Percentiles rank a stretch among this genome's conserved stretches.
Evolutionary conservation across 2,797 vertebrate species (phyloP).

Genomic region (Huso huso): DNA sequence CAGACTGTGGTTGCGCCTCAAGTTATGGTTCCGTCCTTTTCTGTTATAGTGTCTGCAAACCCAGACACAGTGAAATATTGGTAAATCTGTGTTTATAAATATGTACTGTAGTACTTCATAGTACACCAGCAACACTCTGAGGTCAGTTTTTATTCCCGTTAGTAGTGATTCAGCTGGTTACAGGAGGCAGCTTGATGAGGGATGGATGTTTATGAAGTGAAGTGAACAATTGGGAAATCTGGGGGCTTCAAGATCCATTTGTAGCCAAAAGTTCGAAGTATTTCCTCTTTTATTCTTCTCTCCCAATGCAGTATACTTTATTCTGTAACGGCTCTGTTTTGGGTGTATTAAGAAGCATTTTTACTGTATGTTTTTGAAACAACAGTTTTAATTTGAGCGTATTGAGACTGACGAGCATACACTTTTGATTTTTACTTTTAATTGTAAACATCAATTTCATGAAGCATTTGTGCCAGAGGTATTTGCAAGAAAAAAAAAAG

Average conservation of each 20-base stretch:
- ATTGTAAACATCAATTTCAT: not conserved
- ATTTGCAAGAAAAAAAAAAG: constrained; percentile 40
- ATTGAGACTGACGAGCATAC: not conserved
- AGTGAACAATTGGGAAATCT: not conserved
- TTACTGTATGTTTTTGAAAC: constrained; percentile 15
- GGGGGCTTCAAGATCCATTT: not conserved
- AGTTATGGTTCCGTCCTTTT: too few species aligned
- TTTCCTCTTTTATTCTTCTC: constrained; percentile 7
- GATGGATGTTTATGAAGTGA: too few species aligned
- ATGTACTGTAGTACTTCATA: too few species aligned
- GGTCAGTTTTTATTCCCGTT: too few species aligned
- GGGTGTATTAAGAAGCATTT: constrained; percentile 16
- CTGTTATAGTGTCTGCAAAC: too few species aligned
- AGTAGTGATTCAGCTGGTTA: too few species aligned
- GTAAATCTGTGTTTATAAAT: too few species aligned
- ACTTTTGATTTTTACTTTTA: constrained; percentile 9
- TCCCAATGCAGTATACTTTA: constrained; percentile 8
- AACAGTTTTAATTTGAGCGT: constrained; percentile 5
- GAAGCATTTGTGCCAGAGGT: constrained; percentile 14
- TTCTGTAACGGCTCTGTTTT: constrained; percentile 14
- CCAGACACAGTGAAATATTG: too few species aligned
- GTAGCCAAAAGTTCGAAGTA: constrained; percentile 10
- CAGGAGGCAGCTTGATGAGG: too few species aligned
- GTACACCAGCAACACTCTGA: too few species aligned
- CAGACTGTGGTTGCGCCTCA: not conserved